Base-by-base conservation (phyloP, 2,113 vertebrate genomes). In the Psammodynastes pulverulentus region DNA sequence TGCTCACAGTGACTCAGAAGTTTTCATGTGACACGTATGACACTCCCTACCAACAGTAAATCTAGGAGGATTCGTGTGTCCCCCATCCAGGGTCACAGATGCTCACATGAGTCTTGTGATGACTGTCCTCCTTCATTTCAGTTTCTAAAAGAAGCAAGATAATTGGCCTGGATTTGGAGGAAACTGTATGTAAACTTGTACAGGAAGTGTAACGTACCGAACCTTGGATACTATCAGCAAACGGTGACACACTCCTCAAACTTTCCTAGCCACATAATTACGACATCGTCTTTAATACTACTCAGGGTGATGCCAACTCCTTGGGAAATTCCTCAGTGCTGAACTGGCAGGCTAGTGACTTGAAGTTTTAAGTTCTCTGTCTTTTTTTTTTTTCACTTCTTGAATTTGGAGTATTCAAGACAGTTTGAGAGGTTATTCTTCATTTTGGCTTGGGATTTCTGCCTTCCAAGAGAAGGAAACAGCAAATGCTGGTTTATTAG, bases 311-410 rank as follows among this genome's bases (percentile, higher is more conserved):
- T 26, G 54, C 26, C 67, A 84, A 6, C 43, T 56, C 19, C 10
- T 54, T 89, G 39, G 29, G 51, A 56, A 54, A 34, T 48, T 46
- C 26, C 24, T 46, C 48, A 45, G 0, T 10, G 3, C 84, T 12
- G 0, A 90, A 8, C 15, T 1, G 6, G 1, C 0, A 67, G 15
- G 4, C 24, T 8, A 1, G 1, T 53, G 1, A 0, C 49, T 6
- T n/a, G n/a, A 24, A 46, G 84, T 49, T 86, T 86, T 29, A 86
- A 48, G 45, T 13, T 49, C 45, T 86, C 45, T 5, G 23, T 3
- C 12, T 86, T 86, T 0, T n/a, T 52, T 0, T 0, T 0, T 12
- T 24, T n/a, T 0, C 13, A 0, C 53, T 93, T 51, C 91, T 49
- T 58, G 46, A 0, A 0, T 21, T 79, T 72, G 0, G 52, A 10